phyloP scores from a whole-genome alignment of 2,888 invertebrate species.

The Eilema depressum region DNA sequence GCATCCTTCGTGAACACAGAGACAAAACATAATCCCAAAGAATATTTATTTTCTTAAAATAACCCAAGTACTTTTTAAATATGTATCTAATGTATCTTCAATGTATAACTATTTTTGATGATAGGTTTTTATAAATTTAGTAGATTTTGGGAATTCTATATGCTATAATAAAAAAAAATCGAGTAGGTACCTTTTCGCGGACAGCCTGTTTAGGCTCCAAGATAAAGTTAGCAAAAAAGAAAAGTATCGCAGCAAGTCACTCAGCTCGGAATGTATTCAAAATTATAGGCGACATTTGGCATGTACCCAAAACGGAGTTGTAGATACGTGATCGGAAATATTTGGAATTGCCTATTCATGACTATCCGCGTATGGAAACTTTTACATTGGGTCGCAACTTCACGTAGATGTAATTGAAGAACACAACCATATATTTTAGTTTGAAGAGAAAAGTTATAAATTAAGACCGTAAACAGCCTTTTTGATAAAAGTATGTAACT shows the following conservation, averaged over 20 bases:
- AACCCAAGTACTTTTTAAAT: too few relatives aligned
- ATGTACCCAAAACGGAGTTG: constrained; percentile 64
- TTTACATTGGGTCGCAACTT: constrained; percentile 59
- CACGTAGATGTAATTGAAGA: constrained; percentile 43
- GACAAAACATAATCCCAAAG: too few relatives aligned
- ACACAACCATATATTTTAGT: constrained; percentile 34
- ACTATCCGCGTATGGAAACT: constrained; percentile 65
- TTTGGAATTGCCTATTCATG: constrained; percentile 79
- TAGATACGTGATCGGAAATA: constrained; percentile 77
- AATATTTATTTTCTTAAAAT: too few relatives aligned
- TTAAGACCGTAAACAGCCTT: not conserved
- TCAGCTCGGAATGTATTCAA: constrained; percentile 46
- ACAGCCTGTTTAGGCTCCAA: not conserved
- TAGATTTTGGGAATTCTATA: not conserved
- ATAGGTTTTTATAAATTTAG: not conserved
- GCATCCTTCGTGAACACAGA: too few relatives aligned
- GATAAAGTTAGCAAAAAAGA: constrained; percentile 21
- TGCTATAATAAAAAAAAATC: not conserved
- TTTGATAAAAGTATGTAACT: too few relatives aligned
- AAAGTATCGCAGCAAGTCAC: constrained; percentile 21
- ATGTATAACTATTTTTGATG: too few relatives aligned
- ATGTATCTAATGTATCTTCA: too few relatives aligned
- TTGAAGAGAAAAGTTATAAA: constrained; percentile 12
- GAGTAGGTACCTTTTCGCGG: not conserved
- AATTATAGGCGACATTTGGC: constrained; percentile 70